Evolutionary conservation across 2,888 invertebrate genomes (phyloP).

Genomic region (Spilosoma lubricipeda): DNA sequence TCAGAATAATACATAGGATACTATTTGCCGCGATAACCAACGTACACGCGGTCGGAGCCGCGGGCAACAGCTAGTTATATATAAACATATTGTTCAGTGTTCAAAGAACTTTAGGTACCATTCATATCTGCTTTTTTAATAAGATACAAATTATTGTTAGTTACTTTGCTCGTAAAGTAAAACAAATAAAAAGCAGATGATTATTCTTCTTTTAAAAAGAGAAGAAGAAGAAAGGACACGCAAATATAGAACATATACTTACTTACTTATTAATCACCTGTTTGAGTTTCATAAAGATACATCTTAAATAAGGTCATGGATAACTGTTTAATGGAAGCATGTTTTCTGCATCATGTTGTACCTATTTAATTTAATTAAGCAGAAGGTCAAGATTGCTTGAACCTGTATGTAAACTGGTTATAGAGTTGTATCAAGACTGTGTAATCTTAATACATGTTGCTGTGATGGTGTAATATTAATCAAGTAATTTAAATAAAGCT

Average conservation of each 20-base stretch:
- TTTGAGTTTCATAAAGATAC: neutral
- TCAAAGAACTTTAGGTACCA: too few relatives aligned
- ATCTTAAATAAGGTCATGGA: constrained; percentile 47
- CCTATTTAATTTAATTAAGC: constrained; percentile 35
- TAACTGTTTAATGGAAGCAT: constrained; percentile 46
- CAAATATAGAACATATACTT: neutral
- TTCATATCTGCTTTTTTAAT: neutral
- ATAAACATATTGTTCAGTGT: too few relatives aligned
- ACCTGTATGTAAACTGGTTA: constrained; percentile 21
- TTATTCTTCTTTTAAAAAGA: neutral
- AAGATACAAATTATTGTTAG: neutral
- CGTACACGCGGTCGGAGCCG: too few relatives aligned
- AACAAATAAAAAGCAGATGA: neutral
- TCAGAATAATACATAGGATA: too few relatives aligned
- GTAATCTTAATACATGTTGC: neutral
- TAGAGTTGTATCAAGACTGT: neutral
- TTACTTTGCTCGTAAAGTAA: neutral
- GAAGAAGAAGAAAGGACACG: neutral
- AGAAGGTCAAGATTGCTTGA: constrained; percentile 25
- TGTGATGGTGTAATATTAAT: neutral
- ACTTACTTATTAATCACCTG: neutral
- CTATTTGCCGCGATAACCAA: too few relatives aligned
- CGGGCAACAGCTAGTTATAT: too few relatives aligned
- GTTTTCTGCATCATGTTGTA: constrained; percentile 28
- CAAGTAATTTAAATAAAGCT: neutral